These are phyloP conservation scores for Aldrovandia affinis DNA, from an alignment of 2,797 vertebrate genomes.

Conservation along the genomic window DNA sequence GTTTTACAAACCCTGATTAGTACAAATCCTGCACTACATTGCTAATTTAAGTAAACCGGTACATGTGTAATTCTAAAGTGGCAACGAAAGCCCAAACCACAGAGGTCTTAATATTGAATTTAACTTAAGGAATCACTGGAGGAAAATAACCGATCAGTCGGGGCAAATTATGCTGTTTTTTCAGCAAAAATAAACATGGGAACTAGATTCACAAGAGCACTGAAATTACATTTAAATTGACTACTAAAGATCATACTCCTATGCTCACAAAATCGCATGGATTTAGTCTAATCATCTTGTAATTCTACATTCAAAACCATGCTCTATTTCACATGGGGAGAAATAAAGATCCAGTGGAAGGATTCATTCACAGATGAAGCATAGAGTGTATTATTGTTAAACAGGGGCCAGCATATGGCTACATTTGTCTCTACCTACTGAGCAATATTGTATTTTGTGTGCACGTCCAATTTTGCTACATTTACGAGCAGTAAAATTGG, in stretches of 20 bases:
- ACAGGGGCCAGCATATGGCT: conserved; percentile 8
- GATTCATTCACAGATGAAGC: not conserved
- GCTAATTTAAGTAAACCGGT: not conserved
- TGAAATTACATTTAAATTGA: not conserved
- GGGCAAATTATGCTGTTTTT: not conserved
- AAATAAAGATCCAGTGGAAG: not conserved
- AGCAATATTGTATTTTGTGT: conserved; percentile 9
- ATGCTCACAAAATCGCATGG: not conserved
- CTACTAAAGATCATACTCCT: not conserved
- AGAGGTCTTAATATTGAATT: not conserved
- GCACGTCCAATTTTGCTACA: conserved; percentile 39
- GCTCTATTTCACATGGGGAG: not conserved
- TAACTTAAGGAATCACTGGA: not conserved
- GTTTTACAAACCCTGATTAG: not conserved
- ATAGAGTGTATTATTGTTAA: conserved; percentile 1
- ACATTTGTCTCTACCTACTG: not conserved
- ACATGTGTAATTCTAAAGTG: not conserved
- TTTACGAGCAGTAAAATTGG: conserved; percentile 52
- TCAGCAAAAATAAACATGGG: not conserved
- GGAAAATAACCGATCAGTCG: not conserved
- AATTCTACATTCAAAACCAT: not conserved
- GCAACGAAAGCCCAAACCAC: not conserved
- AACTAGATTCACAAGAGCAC: not conserved
- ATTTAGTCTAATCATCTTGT: not conserved
- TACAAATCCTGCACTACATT: not conserved